Evolutionary conservation across 2,888 invertebrate species (phyloP), one percentile per base, ranked within the genome.

Genomic region (Macrosoma leucophasiata): DNA sequence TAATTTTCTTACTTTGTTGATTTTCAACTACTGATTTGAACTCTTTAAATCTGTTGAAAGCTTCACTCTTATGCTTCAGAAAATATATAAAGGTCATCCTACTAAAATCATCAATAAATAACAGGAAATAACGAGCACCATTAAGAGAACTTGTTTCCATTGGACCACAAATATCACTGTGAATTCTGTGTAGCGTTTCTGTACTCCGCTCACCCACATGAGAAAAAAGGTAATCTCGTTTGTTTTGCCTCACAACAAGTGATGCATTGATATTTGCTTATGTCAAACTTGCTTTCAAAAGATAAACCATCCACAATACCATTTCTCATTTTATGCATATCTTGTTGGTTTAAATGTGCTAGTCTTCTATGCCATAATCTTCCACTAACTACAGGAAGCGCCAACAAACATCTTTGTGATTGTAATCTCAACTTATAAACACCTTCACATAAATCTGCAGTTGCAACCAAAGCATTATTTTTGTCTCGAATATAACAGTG

Each of bases 311-410:
- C 15, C 13, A 39, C 42, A 13, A 32, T 20, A n/a, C n/a, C n/a
- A 38, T 34, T 36, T 24, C 29, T 40, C 42, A 47, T 44, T 34
- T 42, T 42, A 14, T 47, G 31, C 41, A 47, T 24, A 21, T 41
- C 39, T 10, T 25, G 15, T 26, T 37, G 41, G 18, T 48, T 43
- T 7, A 46, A 39, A 15, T 46, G 43, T 7, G 34, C 41, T 13
- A 48, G 19, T 17, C 39, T 31, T 22, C 33, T 39, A 22, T 46
- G 46, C 41, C 39, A 38, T 20, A 34, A 17, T 24, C 29, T 14
- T 6, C 33, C 28, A 22, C 25, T 36, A 13, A 27, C 21, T 17
- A n/a, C n/a, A n/a, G n/a, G n/a, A n/a, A n/a, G n/a, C n/a, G n/a
- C n/a, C n/a, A n/a, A n/a, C n/a, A n/a, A n/a, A n/a, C n/a, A n/a